A percentile compares a stretch with the other conserved stretches of the same genome.
Conservation (phyloP, 2,113 vertebrate genomes). For the Alexandromys fortis region DNA sequence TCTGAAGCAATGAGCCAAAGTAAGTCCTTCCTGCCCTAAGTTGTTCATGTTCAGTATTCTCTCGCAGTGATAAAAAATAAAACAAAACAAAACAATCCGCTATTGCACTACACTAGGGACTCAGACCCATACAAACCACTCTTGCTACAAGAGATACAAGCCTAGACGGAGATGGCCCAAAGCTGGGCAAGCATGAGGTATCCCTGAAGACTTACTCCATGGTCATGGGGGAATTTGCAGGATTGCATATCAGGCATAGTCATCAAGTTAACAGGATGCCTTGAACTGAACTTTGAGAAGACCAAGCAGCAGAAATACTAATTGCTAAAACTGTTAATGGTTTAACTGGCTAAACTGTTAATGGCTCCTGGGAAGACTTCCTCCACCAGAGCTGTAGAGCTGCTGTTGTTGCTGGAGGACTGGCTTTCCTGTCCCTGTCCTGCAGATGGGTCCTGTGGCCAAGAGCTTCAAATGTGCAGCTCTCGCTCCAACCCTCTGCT, state of each 20-base stretch:
- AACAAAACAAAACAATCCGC: no score
- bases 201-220: neutral
- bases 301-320: neutral
- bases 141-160: neutral
- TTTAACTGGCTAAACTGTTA: no score
- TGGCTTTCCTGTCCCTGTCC: neutral
- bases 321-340: neutral
- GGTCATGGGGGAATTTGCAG: neutral
- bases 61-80: neutral
- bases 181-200: neutral
- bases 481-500: no score
- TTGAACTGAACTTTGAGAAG: neutral
- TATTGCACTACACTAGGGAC: neutral
- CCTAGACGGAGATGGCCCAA: neutral
- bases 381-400: neutral
- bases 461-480: neutral
- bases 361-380: neutral
- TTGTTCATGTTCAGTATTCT: neutral
- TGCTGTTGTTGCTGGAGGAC: no score
- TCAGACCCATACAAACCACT: no score
- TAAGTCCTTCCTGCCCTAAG: neutral
- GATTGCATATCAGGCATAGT: neutral
- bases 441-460: neutral
- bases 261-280: neutral
- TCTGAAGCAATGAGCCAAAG: neutral